phyloP scores from a whole-genome alignment of 2,113 vertebrate genomes.

The Bufo gargarizans region DNA sequence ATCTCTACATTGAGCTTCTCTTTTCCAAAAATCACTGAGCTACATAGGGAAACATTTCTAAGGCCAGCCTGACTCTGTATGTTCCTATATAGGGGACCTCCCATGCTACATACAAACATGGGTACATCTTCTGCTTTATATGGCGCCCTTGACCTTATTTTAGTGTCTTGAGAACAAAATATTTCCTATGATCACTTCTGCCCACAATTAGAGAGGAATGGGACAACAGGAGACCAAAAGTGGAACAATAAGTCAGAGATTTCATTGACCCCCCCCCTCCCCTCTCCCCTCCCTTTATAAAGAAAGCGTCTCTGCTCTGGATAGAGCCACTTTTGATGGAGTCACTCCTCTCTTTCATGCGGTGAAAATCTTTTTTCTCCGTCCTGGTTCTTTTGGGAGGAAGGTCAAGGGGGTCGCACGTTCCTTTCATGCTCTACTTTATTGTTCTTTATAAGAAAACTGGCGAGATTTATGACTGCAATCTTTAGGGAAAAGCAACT shows the following conservation, averaged over 20 bases:
- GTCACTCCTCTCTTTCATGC: conserved; percentile 53
- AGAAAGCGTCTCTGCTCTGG: conserved; percentile 11
- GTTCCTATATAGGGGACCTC: background rate
- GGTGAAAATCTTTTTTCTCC: conserved; percentile 56
- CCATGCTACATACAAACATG: background rate
- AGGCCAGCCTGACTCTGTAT: background rate
- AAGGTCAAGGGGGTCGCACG: conserved; percentile 59
- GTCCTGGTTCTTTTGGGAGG: conserved; percentile 60
- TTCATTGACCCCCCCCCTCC: background rate
- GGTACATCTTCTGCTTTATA: background rate
- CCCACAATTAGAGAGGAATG: background rate
- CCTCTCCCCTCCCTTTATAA: conserved; percentile 2
- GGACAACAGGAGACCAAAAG: conserved; percentile 11
- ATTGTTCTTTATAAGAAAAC: conserved; percentile 59
- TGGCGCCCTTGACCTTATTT: conserved; percentile 4
- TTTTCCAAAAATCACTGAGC: background rate
- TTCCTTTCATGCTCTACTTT: conserved; percentile 60
- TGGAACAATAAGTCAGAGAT: conserved; percentile 24
- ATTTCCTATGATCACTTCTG: background rate
- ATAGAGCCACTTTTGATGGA: conserved; percentile 22
- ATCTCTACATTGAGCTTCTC: background rate
- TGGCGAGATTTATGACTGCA: conserved; percentile 44
- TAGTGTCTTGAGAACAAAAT: background rate
- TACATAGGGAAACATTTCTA: background rate
- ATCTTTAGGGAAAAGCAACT: conserved; percentile 51